phyloP scores from a whole-genome alignment of 2,113 vertebrate species.

The Leptodactylus fuscus region DNA sequence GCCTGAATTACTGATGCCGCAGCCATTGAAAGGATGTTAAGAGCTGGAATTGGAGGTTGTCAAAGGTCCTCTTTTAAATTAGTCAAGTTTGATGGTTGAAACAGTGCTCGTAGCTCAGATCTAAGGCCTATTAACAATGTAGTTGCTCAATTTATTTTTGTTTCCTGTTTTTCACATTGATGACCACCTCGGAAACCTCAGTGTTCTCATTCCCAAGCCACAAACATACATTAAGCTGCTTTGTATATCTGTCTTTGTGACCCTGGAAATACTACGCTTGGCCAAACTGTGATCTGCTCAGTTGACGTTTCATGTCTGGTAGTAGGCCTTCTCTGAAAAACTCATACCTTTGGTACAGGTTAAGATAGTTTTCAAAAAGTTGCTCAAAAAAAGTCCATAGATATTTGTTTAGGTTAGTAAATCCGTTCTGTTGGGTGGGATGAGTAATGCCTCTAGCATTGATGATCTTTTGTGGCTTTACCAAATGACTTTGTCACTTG shows the following conservation, averaged over 20 bases:
- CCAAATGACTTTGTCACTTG: background rate
- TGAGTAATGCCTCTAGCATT: no score
- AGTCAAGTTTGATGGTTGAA: background rate
- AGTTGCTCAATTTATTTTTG: background rate
- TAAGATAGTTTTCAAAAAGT: background rate
- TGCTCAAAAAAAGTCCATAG: background rate
- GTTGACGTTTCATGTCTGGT: no score
- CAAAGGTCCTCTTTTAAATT: no score
- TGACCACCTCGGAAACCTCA: conserved; percentile 70
- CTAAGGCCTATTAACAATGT: background rate
- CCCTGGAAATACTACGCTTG: background rate
- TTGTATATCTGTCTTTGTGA: background rate
- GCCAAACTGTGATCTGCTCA: background rate
- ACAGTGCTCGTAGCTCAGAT: background rate
- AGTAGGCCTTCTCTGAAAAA: no score
- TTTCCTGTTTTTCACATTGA: conserved; percentile 71
- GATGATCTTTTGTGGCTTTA: background rate
- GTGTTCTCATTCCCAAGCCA: conserved; percentile 65
- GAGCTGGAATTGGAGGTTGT: no score
- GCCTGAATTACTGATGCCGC: no score
- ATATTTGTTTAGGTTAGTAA: background rate
- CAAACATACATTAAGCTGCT: background rate
- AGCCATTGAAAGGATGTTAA: no score
- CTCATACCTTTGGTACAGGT: no score
- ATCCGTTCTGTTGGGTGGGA: background rate